Evolutionary conservation across 2,888 invertebrate species (phyloP), one percentile per base, ranked within the genome.

Genomic region (Leptinotarsa juncta): DNA sequence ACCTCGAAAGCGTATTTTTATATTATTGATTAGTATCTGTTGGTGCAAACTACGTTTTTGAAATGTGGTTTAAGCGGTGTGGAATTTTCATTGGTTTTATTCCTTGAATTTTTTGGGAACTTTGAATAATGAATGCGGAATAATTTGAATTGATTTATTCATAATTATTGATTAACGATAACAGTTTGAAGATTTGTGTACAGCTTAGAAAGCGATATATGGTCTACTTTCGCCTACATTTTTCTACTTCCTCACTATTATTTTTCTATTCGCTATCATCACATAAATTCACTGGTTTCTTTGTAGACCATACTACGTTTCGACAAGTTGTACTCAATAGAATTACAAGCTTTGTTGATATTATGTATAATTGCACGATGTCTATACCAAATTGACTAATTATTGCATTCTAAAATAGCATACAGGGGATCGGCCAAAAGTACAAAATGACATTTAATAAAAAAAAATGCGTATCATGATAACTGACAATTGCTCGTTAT

Each of bases 301-400:
- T 20, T 15, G 15, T 4, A 23, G 57, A 23, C 23, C 57, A 57
- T 57, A 20, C 26, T 26, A 57, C 57, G 20, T 10, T 62, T 42
- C n/a, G 3, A 16, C 32, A 42, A 62, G 62, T n/a, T 16, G n/a
- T 14, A 62, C 26, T 67, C 26, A 23, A 23, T 10, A 42, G 42
- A 67, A 66, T 65, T 71, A 76, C 26, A 67, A 73, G 72, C 72
- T 69, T 77, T 72, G 23, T 65, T 70, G 65, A 65, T 71, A 65
- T 53, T 26, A 72, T 65, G 42, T 53, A 49, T 69, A 78, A 78
- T 78, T 78, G 78, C 78, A 78, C 78, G 69, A 15, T 48, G 42
- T 72, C 70, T 68, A 53, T 67, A 74, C 62, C 14, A 70, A 77
- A 78, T 78, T 78, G 78, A 78, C 76, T 74, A 71, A 70, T 76